Evolutionary conservation across 2,113 vertebrate genomes (phyloP), one percentile per base, ranked within the genome.

Genomic region (Micronisus gabar): DNA sequence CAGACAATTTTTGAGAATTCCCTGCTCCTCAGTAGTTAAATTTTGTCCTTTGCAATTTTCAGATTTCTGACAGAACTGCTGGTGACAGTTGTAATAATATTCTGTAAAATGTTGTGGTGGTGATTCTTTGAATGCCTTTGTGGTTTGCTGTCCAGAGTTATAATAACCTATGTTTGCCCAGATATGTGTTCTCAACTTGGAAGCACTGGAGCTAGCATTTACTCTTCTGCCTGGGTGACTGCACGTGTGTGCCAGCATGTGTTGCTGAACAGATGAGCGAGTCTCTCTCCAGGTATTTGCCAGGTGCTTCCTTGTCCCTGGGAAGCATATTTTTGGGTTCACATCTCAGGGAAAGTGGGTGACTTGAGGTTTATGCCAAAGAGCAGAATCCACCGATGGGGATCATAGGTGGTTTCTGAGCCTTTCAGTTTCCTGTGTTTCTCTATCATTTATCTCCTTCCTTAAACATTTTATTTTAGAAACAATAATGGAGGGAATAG

Each of bases 71-170:
- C 75, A 95, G 94, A 94, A 86, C 93, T 95, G 66, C 73, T 97
- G 89, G 95, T 97, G 95, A 87, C 94, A 95, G 93, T 94, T 94
- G 93, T 95, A 97, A 97, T 95, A 97, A 97, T 95, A 85, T 96
- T 97, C 94, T 95, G 83, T 50, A 93, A 92, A 96, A 97, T 81
- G 80, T 87, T 96, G 96, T 91, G 96, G 95, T 96, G 83, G 76
- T 97, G 95, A 97, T 97, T 96, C 93, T 95, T 96, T 95, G 91
- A 96, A 97, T 96, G 95, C 95, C 96, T 96, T 73, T 96, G 96
- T 88, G 97, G 97, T 96, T 97, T 93, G 66, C 88, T 96, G 89
- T 93, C 95, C 96, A 95, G 85, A 97, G 93, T 95, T 96, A 96
- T 91, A 96, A 95, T 90, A 95, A 95, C 86, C 95, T 95, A 86